These are phyloP conservation scores for Lottia scabra DNA, from an alignment of 2,888 invertebrate genomes.

Conservation along the genomic window DNA sequence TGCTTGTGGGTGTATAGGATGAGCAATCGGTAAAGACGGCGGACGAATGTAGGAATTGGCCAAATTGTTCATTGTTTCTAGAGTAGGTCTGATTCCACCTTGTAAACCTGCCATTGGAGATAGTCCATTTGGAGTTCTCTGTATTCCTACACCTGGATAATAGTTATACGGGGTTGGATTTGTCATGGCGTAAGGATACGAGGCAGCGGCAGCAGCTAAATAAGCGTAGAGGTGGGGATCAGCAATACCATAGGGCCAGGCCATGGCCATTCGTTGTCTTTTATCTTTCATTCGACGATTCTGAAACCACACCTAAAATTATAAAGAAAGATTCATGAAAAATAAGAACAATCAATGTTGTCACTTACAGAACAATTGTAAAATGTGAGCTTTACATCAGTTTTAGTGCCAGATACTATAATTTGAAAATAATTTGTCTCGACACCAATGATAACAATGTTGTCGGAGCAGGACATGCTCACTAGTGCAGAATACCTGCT, in stretches of 20 bases:
- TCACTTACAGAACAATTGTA: neutral
- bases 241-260: constrained; percentile 84
- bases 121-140: constrained; percentile 8
- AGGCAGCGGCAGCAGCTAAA: constrained; percentile 84
- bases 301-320: constrained; percentile 85
- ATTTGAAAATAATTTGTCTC: no score
- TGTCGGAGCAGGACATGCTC: no score
- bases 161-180: constrained; percentile 41
- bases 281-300: constrained; percentile 98
- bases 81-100: neutral
- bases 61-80: constrained; percentile 1
- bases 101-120: constrained; percentile 5
- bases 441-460: no score
- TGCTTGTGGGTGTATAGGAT: neutral
- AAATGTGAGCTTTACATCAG: neutral
- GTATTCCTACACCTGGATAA: constrained; percentile 28
- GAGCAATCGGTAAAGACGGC: neutral
- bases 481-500: no score
- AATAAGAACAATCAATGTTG: constrained; percentile 72
- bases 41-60: neutral
- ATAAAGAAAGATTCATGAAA: neutral
- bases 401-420: no score
- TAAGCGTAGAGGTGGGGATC: constrained; percentile 92
- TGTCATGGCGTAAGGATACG: constrained; percentile 55
- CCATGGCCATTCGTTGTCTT: constrained; percentile 90